A percentile compares a stretch with the other conserved stretches of the same genome.
phyloP scores from a whole-genome alignment of 2,888 invertebrate genomes.

The Himalopsyche kuldschensis region DNA sequence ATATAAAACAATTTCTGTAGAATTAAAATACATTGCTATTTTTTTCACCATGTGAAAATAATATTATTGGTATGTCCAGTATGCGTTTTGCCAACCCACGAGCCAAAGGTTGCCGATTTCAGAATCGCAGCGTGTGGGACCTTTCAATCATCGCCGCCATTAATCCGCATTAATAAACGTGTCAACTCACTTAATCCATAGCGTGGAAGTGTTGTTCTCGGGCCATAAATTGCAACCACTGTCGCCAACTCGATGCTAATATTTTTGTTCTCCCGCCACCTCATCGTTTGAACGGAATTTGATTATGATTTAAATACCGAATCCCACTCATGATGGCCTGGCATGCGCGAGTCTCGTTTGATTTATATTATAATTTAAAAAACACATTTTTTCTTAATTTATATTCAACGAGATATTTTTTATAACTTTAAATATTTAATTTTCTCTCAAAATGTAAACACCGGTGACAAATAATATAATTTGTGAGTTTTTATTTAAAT shows the following conservation, averaged over 20 bases:
- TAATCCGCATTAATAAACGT: slow-evolving; percentile 34
- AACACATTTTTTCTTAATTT: not conserved
- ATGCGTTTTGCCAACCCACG: too few species aligned
- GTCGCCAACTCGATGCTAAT: not conserved
- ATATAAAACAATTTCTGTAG: too few species aligned
- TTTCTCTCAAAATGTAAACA: not conserved
- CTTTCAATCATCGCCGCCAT: slow-evolving; percentile 30
- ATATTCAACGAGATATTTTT: not conserved
- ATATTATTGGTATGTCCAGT: too few species aligned
- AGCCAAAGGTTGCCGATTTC: not conserved
- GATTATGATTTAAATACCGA: not conserved
- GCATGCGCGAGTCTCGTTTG: not conserved
- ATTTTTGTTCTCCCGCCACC: slow-evolving; percentile 5
- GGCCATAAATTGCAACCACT: slow-evolving; percentile 8
- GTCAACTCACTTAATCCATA: slow-evolving; percentile 14
- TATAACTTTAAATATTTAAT: not conserved
- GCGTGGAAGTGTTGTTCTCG: not conserved
- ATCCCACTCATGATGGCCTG: not conserved
- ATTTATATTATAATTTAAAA: not conserved
- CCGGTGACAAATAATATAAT: not conserved
- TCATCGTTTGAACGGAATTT: not conserved
- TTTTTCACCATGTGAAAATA: too few species aligned
- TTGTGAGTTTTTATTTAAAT: not conserved
- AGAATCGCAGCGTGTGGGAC: slow-evolving; percentile 1
- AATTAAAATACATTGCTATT: too few species aligned